These are phyloP conservation scores for Drosophila lini DNA, from an alignment of 1,140 invertebrate species.

Conservation along the genomic window DNA sequence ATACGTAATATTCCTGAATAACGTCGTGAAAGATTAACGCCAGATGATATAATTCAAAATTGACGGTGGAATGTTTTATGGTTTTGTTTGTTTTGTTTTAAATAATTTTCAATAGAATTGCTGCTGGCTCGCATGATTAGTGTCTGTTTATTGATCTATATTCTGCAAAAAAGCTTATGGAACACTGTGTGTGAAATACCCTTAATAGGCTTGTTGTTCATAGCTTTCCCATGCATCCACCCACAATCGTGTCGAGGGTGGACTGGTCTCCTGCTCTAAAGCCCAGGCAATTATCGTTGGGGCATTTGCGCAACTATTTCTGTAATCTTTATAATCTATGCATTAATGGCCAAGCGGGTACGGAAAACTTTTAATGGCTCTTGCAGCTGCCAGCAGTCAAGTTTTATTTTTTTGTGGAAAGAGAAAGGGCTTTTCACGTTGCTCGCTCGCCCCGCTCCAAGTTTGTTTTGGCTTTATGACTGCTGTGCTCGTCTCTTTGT, in stretches of 20 bases:
- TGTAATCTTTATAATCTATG: constrained; percentile 76
- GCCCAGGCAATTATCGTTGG: constrained; percentile 63
- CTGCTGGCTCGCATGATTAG: background rate
- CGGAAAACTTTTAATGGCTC: constrained; percentile 77
- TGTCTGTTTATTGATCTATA: constrained; percentile 2
- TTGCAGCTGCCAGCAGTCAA: constrained; percentile 74
- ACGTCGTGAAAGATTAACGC: background rate
- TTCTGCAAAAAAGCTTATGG: too few relatives aligned
- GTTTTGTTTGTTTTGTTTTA: background rate
- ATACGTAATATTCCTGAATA: background rate
- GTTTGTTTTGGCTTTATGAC: constrained; percentile 64
- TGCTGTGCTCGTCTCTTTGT: constrained; percentile 54
- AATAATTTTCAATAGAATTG: background rate
- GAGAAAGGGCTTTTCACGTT: constrained; percentile 53
- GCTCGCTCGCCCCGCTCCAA: constrained; percentile 20
- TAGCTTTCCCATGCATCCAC: background rate
- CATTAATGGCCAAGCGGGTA: constrained; percentile 64
- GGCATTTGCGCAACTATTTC: constrained; percentile 70
- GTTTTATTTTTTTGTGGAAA: constrained; percentile 23
- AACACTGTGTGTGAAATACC: background rate
- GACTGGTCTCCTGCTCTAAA: constrained; percentile 9
- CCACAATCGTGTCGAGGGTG: background rate
- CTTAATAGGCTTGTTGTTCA: background rate
- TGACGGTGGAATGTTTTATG: background rate
- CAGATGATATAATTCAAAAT: constrained; percentile 4